Percentiles rank a stretch among this genome's conserved stretches.
These are phyloP conservation scores for Sphenodon punctatus DNA, from an alignment of 2,797 vertebrate species.

Conservation along the genomic window DNA sequence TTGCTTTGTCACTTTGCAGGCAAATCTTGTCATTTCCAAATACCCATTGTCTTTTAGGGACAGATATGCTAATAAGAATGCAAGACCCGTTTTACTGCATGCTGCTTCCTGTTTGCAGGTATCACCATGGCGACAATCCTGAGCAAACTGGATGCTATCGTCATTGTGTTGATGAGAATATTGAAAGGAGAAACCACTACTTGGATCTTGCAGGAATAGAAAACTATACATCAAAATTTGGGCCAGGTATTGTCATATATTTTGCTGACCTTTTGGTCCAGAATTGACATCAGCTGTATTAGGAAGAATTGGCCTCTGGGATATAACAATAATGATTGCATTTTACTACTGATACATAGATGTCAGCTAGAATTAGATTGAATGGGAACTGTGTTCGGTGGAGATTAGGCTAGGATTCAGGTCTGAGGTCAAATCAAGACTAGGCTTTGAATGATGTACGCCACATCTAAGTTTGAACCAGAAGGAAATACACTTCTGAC, in stretches of 20 bases:
- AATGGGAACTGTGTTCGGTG: slow-evolving; percentile 47
- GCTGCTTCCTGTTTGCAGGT: slow-evolving; percentile 75
- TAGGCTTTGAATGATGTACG: slow-evolving; percentile 20
- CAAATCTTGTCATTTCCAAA: slow-evolving; percentile 44
- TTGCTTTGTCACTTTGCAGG: slow-evolving; percentile 41
- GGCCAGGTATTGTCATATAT: slow-evolving; percentile 82
- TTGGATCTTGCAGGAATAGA: slow-evolving; percentile 98
- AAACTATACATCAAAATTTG: slow-evolving; percentile 97
- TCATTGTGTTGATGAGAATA: slow-evolving; percentile 96
- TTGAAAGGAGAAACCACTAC: slow-evolving; percentile 99
- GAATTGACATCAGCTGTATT: background rate
- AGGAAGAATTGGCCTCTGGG: background rate
- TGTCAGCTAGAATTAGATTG: too few relatives aligned
- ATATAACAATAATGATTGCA: background rate
- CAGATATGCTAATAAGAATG: slow-evolving; percentile 32
- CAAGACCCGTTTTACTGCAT: slow-evolving; percentile 41
- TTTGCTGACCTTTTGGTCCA: background rate
- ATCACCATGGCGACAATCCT: slow-evolving; percentile 84
- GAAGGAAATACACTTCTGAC: background rate
- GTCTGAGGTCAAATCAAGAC: background rate
- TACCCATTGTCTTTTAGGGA: slow-evolving; percentile 19
- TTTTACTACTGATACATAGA: background rate
- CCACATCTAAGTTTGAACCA: background rate
- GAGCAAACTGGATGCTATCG: slow-evolving; percentile 89
- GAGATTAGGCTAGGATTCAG: slow-evolving; percentile 6